Evolutionary conservation across 2,888 invertebrate genomes (phyloP).

Genomic region (Congeria kusceri): DNA sequence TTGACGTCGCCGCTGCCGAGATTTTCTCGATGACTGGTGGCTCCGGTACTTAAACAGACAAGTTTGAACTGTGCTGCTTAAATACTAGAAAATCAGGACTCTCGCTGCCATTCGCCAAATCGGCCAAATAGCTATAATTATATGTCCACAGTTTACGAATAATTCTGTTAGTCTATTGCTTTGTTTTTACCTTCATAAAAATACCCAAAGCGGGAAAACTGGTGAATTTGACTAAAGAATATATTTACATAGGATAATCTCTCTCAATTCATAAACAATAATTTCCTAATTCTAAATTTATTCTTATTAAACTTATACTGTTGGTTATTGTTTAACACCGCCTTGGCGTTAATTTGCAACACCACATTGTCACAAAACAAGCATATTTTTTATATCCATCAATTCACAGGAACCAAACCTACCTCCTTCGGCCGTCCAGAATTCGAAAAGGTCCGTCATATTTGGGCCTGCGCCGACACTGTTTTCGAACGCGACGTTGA

Average conservation of each 20-base stretch:
- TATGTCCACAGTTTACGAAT: too few relatives aligned
- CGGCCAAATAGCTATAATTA: too few relatives aligned
- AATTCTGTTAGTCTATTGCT: too few relatives aligned
- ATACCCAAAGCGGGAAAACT: too few relatives aligned
- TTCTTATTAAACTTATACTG: too few relatives aligned
- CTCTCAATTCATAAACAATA: not conserved
- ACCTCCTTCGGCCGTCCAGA: constrained; percentile 77
- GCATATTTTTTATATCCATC: not conserved
- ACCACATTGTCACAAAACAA: not conserved
- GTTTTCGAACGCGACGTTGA: constrained; percentile 75
- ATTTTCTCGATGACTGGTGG: constrained; percentile 63
- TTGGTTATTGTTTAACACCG: too few relatives aligned
- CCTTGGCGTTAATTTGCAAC: too few relatives aligned
- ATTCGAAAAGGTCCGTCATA: constrained; percentile 39
- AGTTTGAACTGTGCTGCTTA: not conserved
- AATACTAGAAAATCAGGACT: too few relatives aligned
- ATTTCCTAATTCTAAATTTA: not conserved
- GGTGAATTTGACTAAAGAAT: not conserved
- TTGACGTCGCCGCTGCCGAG: constrained; percentile 47
- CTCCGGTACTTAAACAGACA: constrained; percentile 72
- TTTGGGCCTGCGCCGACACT: constrained; percentile 57
- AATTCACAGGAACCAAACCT: constrained; percentile 13
- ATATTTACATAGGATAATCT: not conserved
- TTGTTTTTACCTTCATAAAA: too few relatives aligned
- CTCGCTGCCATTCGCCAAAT: too few relatives aligned